Conservation (phyloP, 2,113 vertebrate species). For the Callocephalon fimbriatum region DNA sequence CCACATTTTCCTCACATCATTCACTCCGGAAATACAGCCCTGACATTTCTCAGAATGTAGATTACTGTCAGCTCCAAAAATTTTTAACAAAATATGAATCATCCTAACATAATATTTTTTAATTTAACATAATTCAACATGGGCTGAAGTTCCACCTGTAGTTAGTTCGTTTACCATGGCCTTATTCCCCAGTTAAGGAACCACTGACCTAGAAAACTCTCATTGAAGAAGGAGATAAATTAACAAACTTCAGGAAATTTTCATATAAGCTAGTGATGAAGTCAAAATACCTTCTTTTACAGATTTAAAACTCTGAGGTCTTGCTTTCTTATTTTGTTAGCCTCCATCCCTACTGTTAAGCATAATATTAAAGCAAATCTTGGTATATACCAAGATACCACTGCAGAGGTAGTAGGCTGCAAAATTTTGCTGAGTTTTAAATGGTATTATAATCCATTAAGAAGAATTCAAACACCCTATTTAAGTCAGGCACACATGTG, state of each 20-base stretch:
- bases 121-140: neutral
- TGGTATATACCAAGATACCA: neutral
- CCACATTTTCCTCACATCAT: neutral
- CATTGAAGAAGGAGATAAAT: conserved; percentile 20
- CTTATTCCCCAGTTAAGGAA: conserved; percentile 28
- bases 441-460: neutral
- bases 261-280: neutral
- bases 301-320: neutral
- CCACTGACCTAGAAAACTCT: conserved; percentile 55
- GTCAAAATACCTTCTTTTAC: neutral
- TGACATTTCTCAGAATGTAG: neutral
- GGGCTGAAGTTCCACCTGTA: neutral
- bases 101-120: neutral
- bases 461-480: neutral
- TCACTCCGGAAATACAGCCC: neutral
- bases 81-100: neutral
- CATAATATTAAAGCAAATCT: neutral
- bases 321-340: neutral
- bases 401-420: neutral
- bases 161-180: neutral
- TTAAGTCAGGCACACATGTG: neutral
- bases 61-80: neutral
- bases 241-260: conserved; percentile 9
- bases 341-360: neutral
- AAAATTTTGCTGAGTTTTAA: neutral